Conservation (phyloP, 1,140 invertebrate species). For the Drosophila ercepeae region DNA sequence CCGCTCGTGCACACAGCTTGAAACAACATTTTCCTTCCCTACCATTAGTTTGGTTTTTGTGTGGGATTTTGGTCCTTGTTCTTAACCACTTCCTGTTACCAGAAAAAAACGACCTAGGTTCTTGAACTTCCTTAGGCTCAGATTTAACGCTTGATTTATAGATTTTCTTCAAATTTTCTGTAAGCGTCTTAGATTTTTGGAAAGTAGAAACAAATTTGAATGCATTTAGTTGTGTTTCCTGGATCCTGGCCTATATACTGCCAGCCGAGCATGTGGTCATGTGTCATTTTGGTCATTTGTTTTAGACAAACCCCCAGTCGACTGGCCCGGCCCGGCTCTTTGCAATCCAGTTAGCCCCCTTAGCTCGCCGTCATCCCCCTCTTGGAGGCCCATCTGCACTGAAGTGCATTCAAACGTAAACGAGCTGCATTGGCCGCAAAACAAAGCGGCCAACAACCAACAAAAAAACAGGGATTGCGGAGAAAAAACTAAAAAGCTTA, state of each 20-base stretch:
- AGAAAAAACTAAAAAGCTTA: slow-evolving; percentile 59
- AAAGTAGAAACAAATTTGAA: background rate
- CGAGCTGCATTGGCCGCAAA: slow-evolving; percentile 48
- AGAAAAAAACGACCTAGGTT: slow-evolving; percentile 2
- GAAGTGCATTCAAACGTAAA: slow-evolving; percentile 71
- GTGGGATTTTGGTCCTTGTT: slow-evolving; percentile 34
- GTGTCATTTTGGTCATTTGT: slow-evolving; percentile 81
- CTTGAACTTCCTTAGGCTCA: slow-evolving; percentile 13
- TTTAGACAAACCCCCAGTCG: slow-evolving; percentile 64
- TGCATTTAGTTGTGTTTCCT: slow-evolving; percentile 5
- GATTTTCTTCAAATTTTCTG: slow-evolving; percentile 21
- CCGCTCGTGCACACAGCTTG: slow-evolving; percentile 79
- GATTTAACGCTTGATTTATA: slow-evolving; percentile 67
- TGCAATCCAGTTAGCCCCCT: slow-evolving; percentile 12
- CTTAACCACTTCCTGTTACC: slow-evolving; percentile 58
- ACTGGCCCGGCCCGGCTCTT: slow-evolving; percentile 29
- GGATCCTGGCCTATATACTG: slow-evolving; percentile 20
- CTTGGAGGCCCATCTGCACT: slow-evolving; percentile 28
- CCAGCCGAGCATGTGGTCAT: slow-evolving; percentile 42
- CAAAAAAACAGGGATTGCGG: slow-evolving; percentile 8
- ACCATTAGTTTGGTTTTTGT: slow-evolving; percentile 70
- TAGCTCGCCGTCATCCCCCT: background rate
- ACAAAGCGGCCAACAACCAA: slow-evolving; percentile 40
- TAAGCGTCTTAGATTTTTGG: background rate
- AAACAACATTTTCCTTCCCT: slow-evolving; percentile 75